Evolutionary conservation across 2,113 vertebrate genomes (phyloP).

Genomic region (Neolamprologus cancellatus): DNA sequence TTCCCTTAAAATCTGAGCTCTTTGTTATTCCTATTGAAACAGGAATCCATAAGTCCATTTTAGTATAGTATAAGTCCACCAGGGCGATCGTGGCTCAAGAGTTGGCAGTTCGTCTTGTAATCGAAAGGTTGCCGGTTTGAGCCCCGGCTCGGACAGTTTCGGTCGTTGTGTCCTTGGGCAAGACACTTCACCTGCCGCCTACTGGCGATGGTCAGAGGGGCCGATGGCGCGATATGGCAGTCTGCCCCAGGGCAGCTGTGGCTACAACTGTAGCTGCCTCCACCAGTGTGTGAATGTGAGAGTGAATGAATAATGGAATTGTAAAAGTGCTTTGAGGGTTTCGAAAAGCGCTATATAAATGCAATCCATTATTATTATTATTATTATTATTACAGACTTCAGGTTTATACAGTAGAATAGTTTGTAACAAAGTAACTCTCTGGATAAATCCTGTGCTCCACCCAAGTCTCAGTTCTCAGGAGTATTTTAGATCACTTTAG

Average conservation of each 20-base stretch:
- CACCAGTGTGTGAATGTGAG: background rate
- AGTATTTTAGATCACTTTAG: background rate
- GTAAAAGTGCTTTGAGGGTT: background rate
- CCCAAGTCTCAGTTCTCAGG: background rate
- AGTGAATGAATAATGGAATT: background rate
- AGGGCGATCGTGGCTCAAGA: background rate
- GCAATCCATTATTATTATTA: background rate
- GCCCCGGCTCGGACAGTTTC: background rate
- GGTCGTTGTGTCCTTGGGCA: background rate
- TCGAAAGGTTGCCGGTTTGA: fast-evolving
- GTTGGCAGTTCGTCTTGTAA: background rate
- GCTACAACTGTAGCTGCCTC: background rate
- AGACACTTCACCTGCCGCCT: background rate
- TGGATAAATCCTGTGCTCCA: background rate
- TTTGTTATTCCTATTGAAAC: too few relatives aligned
- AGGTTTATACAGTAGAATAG: background rate
- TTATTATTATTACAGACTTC: background rate
- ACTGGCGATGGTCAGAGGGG: background rate
- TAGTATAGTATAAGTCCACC: too few relatives aligned
- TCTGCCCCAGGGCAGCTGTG: background rate
- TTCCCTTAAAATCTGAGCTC: too few relatives aligned
- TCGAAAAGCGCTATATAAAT: background rate
- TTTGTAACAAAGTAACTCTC: background rate
- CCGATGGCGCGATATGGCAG: background rate
- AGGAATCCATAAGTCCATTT: too few relatives aligned